Conservation (phyloP, 35 echinoderm and acorn worm species). For the Acanthaster planci region DNA sequence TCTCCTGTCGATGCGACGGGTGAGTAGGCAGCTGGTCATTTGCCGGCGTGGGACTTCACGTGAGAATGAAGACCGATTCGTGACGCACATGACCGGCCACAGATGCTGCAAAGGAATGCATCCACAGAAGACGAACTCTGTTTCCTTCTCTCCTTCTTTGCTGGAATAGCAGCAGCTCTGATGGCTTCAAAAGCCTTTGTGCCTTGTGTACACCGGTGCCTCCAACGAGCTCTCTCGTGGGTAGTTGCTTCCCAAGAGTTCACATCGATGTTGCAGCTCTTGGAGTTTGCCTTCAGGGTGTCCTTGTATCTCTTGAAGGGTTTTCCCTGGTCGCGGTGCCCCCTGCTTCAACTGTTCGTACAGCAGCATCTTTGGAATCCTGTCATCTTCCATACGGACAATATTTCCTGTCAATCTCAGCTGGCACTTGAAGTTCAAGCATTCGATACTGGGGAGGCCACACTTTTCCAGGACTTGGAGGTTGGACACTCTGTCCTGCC, state of each 20-base stretch:
- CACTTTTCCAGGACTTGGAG: constrained; percentile 21
- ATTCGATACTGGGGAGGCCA: constrained; percentile 10
- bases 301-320: not conserved
- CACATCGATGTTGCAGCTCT: not conserved
- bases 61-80: no score
- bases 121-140: no score
- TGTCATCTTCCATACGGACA: not conserved
- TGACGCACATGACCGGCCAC: no score
- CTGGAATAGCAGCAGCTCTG: no score
- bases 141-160: no score
- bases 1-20: no score
- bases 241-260: not conserved
- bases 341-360: not conserved
- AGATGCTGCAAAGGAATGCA: no score
- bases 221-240: not conserved
- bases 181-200: no score
- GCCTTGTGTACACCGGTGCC: not conserved
- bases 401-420: constrained; percentile 51
- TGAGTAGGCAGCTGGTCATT: no score
- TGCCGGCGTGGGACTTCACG: no score
- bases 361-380: not conserved
- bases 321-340: not conserved
- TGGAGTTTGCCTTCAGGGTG: not conserved
- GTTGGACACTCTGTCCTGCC: constrained; percentile 54
- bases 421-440: not conserved